These are phyloP conservation scores for Furcula furcula DNA, from an alignment of 2,888 invertebrate genomes.

Conservation along the genomic window DNA sequence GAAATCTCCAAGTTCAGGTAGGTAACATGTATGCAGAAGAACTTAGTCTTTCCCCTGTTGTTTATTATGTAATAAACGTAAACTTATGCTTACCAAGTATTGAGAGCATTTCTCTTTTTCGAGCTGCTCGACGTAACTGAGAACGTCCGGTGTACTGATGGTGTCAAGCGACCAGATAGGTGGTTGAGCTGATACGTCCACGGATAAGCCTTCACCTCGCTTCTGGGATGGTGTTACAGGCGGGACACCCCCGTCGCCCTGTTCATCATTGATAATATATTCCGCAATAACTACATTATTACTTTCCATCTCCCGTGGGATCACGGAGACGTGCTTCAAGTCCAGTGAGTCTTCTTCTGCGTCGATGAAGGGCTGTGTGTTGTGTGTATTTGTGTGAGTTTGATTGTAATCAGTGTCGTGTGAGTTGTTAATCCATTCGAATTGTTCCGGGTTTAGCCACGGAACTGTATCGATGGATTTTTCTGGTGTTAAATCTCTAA, in stretches of 20 bases:
- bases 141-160: slow-evolving; percentile 74
- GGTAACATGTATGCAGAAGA: too few species aligned
- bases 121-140: slow-evolving; percentile 68
- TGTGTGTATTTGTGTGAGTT: slow-evolving; percentile 49
- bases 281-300: slow-evolving; percentile 58
- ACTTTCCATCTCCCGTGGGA: slow-evolving; percentile 63
- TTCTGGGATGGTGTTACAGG: slow-evolving; percentile 26
- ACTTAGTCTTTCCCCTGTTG: too few species aligned
- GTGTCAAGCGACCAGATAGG: slow-evolving; percentile 46
- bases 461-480: slow-evolving; percentile 43
- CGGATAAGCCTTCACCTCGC: slow-evolving; percentile 41
- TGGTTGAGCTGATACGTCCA: slow-evolving; percentile 51
- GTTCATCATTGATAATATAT: slow-evolving; percentile 46
- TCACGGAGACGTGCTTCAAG: slow-evolving; percentile 57
- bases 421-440: slow-evolving; percentile 47
- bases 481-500: slow-evolving; percentile 59
- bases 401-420: slow-evolving; percentile 46
- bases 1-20: too few species aligned
- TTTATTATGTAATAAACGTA: slow-evolving; percentile 8
- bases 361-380: slow-evolving; percentile 65
- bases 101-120: slow-evolving; percentile 62
- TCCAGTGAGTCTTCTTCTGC: slow-evolving; percentile 70
- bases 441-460: slow-evolving; percentile 44
- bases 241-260: slow-evolving; percentile 21
- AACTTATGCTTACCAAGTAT: slow-evolving; percentile 42